Conservation (phyloP, 2,113 vertebrate genomes). For the Tapirus terrestris region DNA sequence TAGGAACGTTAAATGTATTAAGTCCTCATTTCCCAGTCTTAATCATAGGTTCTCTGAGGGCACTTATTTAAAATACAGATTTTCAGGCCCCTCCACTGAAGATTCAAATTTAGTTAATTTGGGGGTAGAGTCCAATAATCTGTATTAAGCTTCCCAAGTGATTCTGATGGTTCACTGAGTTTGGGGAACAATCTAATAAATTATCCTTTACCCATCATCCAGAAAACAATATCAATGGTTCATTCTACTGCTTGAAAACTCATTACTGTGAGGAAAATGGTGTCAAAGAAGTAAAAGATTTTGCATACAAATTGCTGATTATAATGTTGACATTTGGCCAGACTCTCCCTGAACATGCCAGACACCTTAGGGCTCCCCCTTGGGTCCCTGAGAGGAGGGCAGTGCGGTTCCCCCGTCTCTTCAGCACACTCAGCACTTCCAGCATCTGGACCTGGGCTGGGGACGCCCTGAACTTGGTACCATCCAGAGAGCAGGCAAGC, state of each 20-base stretch:
- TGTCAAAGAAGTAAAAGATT: not conserved
- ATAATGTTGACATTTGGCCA: not conserved
- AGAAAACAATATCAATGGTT: not conserved
- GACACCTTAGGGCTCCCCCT: no score
- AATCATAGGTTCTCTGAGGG: not conserved
- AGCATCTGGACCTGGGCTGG: rapidly evolving
- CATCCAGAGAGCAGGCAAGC: not conserved
- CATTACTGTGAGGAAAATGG: not conserved
- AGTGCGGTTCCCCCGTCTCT: not conserved
- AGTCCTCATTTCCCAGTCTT: not conserved
- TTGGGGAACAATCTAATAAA: not conserved
- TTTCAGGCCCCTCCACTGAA: not conserved
- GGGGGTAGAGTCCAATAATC: no score
- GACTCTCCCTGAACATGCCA: not conserved
- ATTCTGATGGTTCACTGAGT: not conserved
- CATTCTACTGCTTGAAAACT: not conserved
- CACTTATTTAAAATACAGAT: not conserved
- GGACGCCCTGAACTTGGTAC: no score
- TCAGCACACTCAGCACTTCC: not conserved
- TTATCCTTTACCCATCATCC: not conserved
- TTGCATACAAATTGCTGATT: not conserved
- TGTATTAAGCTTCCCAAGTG: not conserved
- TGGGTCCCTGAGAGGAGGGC: not conserved
- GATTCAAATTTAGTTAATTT: not conserved
- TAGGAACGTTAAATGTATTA: not conserved